Conservation (phyloP, 2,888 invertebrate species). For the Troides oblongomaculatus region DNA sequence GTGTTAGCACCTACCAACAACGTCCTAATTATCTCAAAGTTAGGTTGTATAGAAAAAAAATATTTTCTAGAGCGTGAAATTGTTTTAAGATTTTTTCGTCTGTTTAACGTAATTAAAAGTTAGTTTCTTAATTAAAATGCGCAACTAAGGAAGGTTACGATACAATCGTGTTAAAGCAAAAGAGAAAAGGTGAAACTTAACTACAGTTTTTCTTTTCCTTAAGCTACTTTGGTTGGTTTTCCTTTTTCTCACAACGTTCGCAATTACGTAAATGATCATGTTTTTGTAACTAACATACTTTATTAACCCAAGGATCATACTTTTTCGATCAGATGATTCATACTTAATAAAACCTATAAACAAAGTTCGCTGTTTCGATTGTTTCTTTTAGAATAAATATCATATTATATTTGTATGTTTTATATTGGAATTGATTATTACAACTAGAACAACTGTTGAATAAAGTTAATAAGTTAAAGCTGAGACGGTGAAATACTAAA, state of each 20-base stretch:
- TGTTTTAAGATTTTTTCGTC: not conserved
- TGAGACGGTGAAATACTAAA: too few species aligned
- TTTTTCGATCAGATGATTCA: not conserved
- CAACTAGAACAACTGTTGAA: too few species aligned
- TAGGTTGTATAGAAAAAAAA: not conserved
- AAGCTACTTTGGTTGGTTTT: not conserved
- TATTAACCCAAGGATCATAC: not conserved
- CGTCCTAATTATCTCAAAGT: not conserved
- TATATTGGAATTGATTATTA: too few species aligned
- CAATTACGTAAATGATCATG: not conserved
- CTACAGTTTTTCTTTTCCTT: not conserved
- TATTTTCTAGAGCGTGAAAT: not conserved
- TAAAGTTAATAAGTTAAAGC: too few species aligned
- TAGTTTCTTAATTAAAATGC: slow-evolving; percentile 15
- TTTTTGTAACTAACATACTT: not conserved
- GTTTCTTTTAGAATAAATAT: too few species aligned
- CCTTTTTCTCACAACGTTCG: not conserved
- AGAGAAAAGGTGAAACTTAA: not conserved
- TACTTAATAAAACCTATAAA: not conserved
- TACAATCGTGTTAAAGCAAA: slow-evolving; percentile 5
- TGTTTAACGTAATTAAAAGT: slow-evolving; percentile 7
- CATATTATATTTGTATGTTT: too few species aligned
- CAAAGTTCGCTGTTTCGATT: too few species aligned
- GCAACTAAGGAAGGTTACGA: not conserved
- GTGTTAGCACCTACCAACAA: too few species aligned